A percentile compares a stretch with the other conserved stretches of the same genome.
Evolutionary conservation across 2,888 invertebrate genomes (phyloP).

Genomic region (Aphrophora alni): DNA sequence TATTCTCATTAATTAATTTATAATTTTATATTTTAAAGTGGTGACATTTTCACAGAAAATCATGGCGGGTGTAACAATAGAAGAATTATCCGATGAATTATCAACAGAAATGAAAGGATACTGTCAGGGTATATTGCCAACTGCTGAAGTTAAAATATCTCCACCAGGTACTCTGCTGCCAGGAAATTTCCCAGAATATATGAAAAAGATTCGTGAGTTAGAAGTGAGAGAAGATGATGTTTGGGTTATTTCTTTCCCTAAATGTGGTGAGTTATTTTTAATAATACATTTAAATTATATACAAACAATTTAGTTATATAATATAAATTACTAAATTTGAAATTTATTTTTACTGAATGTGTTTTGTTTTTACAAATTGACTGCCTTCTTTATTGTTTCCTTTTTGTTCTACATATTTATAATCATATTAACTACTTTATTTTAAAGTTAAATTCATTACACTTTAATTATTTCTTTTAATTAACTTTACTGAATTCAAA

Average conservation of each 20-base stretch:
- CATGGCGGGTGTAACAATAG: not conserved
- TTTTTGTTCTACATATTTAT: too few species aligned
- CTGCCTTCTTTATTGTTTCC: too few species aligned
- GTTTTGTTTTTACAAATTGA: too few species aligned
- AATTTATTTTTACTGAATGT: too few species aligned
- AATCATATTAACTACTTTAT: too few species aligned
- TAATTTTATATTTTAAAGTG: too few species aligned
- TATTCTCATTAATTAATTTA: too few species aligned
- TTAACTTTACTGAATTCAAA: too few species aligned
- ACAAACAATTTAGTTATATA: too few species aligned
- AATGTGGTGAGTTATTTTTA: slow-evolving; percentile 58
- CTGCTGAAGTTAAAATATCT: slow-evolving; percentile 28
- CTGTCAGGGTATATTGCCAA: slow-evolving; percentile 13
- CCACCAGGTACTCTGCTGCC: slow-evolving; percentile 43
- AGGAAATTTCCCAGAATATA: slow-evolving; percentile 44
- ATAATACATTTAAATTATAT: not conserved
- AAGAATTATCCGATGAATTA: slow-evolving; percentile 18
- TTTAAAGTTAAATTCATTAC: too few species aligned
- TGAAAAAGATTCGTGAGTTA: slow-evolving; percentile 54
- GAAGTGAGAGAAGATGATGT: slow-evolving; percentile 61
- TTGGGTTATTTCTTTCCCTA: slow-evolving; percentile 65
- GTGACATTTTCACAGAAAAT: not conserved
- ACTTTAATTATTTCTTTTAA: too few species aligned
- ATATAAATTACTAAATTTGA: too few species aligned
- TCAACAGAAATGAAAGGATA: not conserved